Base-by-base conservation (phyloP, 2,888 invertebrate genomes). In the Habroteleia sp. region DNA sequence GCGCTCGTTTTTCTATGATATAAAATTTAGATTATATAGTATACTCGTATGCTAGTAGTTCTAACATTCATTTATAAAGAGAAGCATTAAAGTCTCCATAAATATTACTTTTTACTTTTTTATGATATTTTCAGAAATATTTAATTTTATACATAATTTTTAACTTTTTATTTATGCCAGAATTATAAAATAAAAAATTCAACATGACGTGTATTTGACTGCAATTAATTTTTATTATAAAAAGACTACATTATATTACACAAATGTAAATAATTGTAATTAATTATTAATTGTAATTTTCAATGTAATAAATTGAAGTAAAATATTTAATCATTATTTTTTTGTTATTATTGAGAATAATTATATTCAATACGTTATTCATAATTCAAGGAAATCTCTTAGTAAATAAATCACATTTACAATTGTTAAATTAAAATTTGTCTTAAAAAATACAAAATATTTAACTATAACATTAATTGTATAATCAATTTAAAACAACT, bases 371-470 rank as follows among this genome's bases (percentile, higher is more conserved):
- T 54, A 54, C 39, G 27, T 27, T 7, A 56, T 42, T 31, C 42
- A 54, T 33, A 41, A 41, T 56, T 42, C 56, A 41, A 56, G 42
- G 27, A 31, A 56, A 42, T 31, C 16, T 8, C 20, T 31, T 37
- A 31, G 42, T 58, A 44, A 58, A 58, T 58, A 44, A 42, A 17
- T 29, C 42, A 31, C 31, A 27, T 31, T 29, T 29, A 13, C 52
- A 10, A 41, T 14, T 29, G 16, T 54, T 41, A 11, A 29, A 54
- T 35, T 23, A 14, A 14, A 14, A 16, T 35, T 44, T 35, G 25
- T 44, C 35, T 10, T 35, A 13, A 16, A 25, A 35, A 35, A 23
- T 6, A 35, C 33, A 14, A 7, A 23, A 16, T 44, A 35, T 58
- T 58, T 56, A 31, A 56, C 31, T 56, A 33, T 11, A 44, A 58